phyloP scores from a whole-genome alignment of 2,797 vertebrate species.

The Gymnothorax javanicus region DNA sequence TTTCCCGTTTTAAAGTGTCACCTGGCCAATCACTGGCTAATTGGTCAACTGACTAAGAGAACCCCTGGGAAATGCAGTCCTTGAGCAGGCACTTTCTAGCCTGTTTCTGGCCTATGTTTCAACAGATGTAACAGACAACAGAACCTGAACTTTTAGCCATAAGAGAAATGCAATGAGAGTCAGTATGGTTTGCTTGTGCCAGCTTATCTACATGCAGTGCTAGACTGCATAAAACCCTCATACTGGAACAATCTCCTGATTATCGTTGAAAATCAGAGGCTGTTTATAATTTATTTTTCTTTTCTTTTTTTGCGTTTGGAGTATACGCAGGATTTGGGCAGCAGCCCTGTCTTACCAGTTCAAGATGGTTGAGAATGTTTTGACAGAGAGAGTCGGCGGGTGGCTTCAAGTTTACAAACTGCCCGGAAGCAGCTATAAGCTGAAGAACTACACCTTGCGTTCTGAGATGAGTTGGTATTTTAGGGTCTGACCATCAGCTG shows the following conservation, averaged over 20 bases:
- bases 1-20: slow-evolving; percentile 1
- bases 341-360: not conserved
- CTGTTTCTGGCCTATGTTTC: not conserved
- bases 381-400: not conserved
- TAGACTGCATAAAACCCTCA: not conserved
- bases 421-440: not conserved
- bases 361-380: not conserved
- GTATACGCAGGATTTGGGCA: not conserved
- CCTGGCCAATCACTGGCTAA: slow-evolving; percentile 3
- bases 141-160: not conserved
- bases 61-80: slow-evolving; percentile 10
- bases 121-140: not conserved
- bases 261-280: not conserved
- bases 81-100: not conserved
- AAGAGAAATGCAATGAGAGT: not conserved
- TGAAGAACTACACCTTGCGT: not conserved
- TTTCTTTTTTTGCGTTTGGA: not conserved
- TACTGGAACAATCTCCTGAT: not conserved
- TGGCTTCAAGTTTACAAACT: not conserved
- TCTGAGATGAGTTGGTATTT: not conserved
- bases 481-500: not conserved
- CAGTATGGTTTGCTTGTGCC: not conserved
- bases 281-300: not conserved
- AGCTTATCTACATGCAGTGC: not conserved
- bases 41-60: not conserved